Conservation (phyloP, 2,888 invertebrate genomes). For the Syritta pipiens region DNA sequence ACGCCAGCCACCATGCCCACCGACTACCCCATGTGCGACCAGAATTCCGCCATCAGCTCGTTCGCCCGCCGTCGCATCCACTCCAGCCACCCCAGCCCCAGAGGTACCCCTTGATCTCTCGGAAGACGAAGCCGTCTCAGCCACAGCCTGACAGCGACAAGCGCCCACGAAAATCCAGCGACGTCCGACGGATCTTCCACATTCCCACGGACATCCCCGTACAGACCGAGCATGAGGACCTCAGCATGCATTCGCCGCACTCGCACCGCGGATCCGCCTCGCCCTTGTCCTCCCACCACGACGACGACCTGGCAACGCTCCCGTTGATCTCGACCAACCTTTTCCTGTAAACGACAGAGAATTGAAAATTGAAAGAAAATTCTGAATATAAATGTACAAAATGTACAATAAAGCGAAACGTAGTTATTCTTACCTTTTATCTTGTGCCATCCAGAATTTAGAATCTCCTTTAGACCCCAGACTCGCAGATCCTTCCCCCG, state of each 20-base stretch:
- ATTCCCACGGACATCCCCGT: conserved; percentile 82
- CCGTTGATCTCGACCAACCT: neutral
- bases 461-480: conserved; percentile 53
- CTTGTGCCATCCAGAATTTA: conserved; percentile 54
- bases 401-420: conserved; percentile 60
- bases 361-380: conserved; percentile 35
- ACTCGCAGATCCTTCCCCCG: too few species aligned
- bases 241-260: conserved; percentile 84
- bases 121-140: conserved; percentile 79
- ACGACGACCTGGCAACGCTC: conserved; percentile 79
- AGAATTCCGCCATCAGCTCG: conserved; percentile 76
- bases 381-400: conserved; percentile 68
- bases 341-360: conserved; percentile 46
- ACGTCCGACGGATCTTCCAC: conserved; percentile 80
- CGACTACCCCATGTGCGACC: conserved; percentile 75
- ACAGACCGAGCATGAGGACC: conserved; percentile 95
- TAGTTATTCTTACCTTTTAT: conserved; percentile 27
- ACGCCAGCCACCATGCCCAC: conserved; percentile 77
- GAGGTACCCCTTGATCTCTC: conserved; percentile 80
- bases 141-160: conserved; percentile 72
- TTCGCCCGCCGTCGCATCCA: conserved; percentile 65
- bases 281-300: conserved; percentile 76
- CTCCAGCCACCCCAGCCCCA: conserved; percentile 14
- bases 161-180: conserved; percentile 79
- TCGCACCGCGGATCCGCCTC: conserved; percentile 72